Evolutionary conservation across 2,113 vertebrate species (phyloP).

Genomic region (Chaetorhynchus papuensis): DNA sequence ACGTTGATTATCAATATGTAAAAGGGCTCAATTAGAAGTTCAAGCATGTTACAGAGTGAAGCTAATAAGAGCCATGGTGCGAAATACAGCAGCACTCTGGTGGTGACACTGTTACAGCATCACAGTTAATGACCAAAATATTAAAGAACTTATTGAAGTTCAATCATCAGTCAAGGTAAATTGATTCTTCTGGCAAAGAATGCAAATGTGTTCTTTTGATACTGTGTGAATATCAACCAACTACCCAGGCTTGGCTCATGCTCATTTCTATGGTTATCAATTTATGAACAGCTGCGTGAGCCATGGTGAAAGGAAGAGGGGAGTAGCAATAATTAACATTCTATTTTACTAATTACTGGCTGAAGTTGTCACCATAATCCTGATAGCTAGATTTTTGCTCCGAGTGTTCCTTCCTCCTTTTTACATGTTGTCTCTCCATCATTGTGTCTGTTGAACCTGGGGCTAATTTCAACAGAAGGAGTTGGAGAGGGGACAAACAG

Average conservation of each 20-base stretch:
- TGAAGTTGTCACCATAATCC: background rate
- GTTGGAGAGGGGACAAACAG: background rate
- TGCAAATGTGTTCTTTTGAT: slow-evolving; percentile 53
- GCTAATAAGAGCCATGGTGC: slow-evolving; percentile 30
- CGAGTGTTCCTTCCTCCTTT: background rate
- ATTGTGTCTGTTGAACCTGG: background rate
- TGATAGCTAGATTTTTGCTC: background rate
- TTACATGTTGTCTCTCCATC: background rate
- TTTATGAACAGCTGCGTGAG: slow-evolving; percentile 32
- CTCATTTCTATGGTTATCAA: slow-evolving; percentile 29
- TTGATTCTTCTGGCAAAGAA: slow-evolving; percentile 61
- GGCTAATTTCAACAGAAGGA: background rate
- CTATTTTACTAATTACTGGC: slow-evolving; percentile 22
- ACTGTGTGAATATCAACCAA: slow-evolving; percentile 47
- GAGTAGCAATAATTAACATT: slow-evolving; percentile 24
- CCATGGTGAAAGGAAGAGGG: background rate
- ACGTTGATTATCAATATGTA: slow-evolving; percentile 50
- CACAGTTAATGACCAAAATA: slow-evolving; percentile 66
- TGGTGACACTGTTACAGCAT: slow-evolving; percentile 33
- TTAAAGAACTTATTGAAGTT: slow-evolving; percentile 65
- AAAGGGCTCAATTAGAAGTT: slow-evolving; percentile 57
- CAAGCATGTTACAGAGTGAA: slow-evolving; percentile 28
- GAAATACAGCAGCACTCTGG: slow-evolving; percentile 43
- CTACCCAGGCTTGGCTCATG: background rate
- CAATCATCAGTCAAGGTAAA: slow-evolving; percentile 69